Evolutionary conservation across 2,113 vertebrate species (phyloP), one percentile per base, ranked within the genome.

Genomic region (Heterocephalus glaber): DNA sequence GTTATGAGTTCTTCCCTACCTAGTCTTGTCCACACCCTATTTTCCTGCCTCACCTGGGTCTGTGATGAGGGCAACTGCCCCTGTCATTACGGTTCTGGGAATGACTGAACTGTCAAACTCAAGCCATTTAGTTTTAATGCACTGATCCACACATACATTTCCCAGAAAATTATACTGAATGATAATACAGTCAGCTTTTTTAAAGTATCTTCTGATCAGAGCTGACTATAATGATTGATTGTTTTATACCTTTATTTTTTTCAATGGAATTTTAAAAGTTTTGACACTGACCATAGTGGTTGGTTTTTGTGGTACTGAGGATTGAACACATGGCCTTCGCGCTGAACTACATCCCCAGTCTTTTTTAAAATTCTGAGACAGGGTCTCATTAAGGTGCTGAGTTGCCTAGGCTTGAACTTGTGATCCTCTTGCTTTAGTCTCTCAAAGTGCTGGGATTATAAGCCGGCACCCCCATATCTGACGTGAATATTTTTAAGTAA

Each of bases 201-300:
- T 70, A 94, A 79, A 85, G 61, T 70, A 49, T 30, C 44, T 86
- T 89, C 77, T 84, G n/a, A 58, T 96, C n/a, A 41, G 26, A 49
- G 14, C 7, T 89, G 13, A 85, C 83, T 65, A 33, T n/a, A 35
- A 41, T 13, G 14, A 38, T 8, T 61, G 77, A 95, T 92, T 79
- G 72, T 68, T 92, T 84, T 88, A 86, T 56, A 72, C 28, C 66
- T 80, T 95, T 91, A 65, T 93, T 89, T 89, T 95, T 87, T 95
- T 87, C 26, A 85, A 7, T 86, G 44, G 20, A 90, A 79, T 82
- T 95, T 86, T 60, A 22, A 63, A 92, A 58, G 14, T 80, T 92
- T 95, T 85, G 8, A 76, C 28, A 60, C 41, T 94, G 84, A 74
- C 20, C 30, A 63, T 84, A 61, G 9, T 90, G n/a, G 7, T 38